Evolutionary conservation across 92 coral and sea anemone species (phyloP).

Genomic region (Phenganax stokvisi): DNA sequence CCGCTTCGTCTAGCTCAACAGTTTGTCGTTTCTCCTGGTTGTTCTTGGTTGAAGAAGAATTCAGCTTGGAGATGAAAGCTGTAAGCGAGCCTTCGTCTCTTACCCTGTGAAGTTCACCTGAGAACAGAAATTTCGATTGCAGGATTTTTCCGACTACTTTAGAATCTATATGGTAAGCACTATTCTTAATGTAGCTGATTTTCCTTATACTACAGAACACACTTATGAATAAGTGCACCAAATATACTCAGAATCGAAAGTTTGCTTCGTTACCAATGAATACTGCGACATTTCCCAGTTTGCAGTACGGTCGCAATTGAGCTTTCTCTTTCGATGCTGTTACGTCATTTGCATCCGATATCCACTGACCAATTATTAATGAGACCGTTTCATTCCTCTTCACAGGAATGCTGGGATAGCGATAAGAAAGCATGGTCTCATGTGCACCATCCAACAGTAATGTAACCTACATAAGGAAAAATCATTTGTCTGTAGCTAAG

Average conservation of each 20-base stretch:
- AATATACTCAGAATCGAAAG: neutral
- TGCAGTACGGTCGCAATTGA: slow-evolving; percentile 9
- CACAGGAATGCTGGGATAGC: slow-evolving; percentile 53
- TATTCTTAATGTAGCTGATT: too few species aligned
- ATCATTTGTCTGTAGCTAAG: neutral
- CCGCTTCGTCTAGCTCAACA: slow-evolving; percentile 65
- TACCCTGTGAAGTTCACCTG: slow-evolving; percentile 28
- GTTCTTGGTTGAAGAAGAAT: slow-evolving; percentile 22
- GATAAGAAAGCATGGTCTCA: slow-evolving; percentile 55
- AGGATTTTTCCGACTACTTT: too few species aligned
- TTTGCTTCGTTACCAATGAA: slow-evolving; percentile 21
- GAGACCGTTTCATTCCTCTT: slow-evolving; percentile 37
- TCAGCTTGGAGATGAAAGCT: slow-evolving; percentile 32
- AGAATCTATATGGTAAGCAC: too few species aligned
- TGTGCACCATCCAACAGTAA: slow-evolving; percentile 76
- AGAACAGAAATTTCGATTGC: neutral
- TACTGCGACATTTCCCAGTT: slow-evolving; percentile 17
- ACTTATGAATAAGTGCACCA: neutral
- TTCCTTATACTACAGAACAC: neutral
- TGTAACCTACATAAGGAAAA: slow-evolving; percentile 51
- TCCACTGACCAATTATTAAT: slow-evolving; percentile 27
- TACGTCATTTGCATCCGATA: slow-evolving; percentile 15
- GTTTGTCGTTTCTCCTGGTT: slow-evolving; percentile 20
- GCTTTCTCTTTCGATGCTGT: neutral
- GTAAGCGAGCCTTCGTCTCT: slow-evolving; percentile 10